phyloP scores from a whole-genome alignment of 2,797 vertebrate genomes.

The Momotus momota region DNA sequence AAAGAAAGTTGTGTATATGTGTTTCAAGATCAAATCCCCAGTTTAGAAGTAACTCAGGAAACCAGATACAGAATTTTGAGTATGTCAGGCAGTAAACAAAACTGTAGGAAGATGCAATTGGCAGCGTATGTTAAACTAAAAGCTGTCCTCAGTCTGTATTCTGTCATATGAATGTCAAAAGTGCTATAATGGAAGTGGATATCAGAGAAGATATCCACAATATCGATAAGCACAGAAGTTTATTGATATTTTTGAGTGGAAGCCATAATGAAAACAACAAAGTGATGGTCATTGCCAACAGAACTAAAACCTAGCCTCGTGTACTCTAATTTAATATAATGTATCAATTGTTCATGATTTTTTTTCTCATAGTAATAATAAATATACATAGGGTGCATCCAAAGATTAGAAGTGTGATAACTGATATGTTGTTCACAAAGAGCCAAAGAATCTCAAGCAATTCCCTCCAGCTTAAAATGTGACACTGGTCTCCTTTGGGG shows the following conservation, averaged over 20 bases:
- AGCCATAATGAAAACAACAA: neutral
- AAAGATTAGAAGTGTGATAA: neutral
- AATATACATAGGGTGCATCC: neutral
- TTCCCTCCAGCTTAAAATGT: neutral
- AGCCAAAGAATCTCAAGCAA: neutral
- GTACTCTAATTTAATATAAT: neutral
- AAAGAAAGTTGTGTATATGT: neutral
- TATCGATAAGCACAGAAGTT: neutral
- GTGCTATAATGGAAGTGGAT: neutral
- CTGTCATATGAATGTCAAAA: neutral
- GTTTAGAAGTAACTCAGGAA: neutral
- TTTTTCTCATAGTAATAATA: neutral
- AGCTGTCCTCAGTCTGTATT: neutral
- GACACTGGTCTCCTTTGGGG: neutral
- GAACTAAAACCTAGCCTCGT: neutral
- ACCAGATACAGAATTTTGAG: neutral
- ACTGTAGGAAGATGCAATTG: neutral
- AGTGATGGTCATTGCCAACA: neutral
- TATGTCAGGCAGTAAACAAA: neutral
- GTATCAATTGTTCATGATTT: neutral
- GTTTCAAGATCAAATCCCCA: slow-evolving; percentile 16
- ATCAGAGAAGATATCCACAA: neutral
- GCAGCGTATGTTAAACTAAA: slow-evolving; percentile 10
- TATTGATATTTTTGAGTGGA: neutral
- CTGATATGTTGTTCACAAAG: neutral